Base-by-base conservation (phyloP, 1,140 invertebrate genomes). In the Papilio polytes region DNA sequence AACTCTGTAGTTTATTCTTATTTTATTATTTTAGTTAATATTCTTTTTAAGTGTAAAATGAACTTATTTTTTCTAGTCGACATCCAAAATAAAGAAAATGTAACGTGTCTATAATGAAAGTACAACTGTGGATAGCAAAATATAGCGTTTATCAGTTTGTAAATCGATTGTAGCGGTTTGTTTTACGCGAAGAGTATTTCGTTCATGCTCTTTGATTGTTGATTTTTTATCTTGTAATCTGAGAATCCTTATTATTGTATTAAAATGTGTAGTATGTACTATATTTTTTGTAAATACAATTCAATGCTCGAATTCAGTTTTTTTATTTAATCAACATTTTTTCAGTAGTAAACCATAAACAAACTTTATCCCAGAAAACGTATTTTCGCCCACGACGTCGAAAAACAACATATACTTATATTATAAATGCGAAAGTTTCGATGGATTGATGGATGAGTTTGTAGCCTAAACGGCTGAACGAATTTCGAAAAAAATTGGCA, bases 291-390 rank as follows among this genome's bases (percentile, higher is more conserved):
- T 70, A 31, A 70, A 70, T 76, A 76, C 22, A 76, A 51, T 53
- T n/a, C 66, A 41, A 31, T 78, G 76, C 78, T 74, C 80, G 83
- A 51, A 82, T 84, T 85, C 78, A 70, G 66, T 79, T 79, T 80
- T n/a, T 81, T 53, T 31, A 44, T 26, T 70, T 22, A 15, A 20
- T 20, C 51, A 18, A 48, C 10, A 48, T 48, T 48, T 48, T 15
- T 48, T 41, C 36, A 7, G 36, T 41, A 41, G 36, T 41, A 41
- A 41, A 41, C 36, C 36, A 41, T 41, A 41, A 8, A 36, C 36
- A 36, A 36, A 36, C 36, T 36, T 8, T 0, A 0, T 41, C 36
- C 36, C 4, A 41, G 36, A 8, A 41, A 41, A 41, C 36, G 46
- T 48, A 48, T 8, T 41, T 41, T 41, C 36, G 36, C 6, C 36